Base-by-base conservation (phyloP, 1,140 invertebrate species). In the Listronotus oregonensis region DNA sequence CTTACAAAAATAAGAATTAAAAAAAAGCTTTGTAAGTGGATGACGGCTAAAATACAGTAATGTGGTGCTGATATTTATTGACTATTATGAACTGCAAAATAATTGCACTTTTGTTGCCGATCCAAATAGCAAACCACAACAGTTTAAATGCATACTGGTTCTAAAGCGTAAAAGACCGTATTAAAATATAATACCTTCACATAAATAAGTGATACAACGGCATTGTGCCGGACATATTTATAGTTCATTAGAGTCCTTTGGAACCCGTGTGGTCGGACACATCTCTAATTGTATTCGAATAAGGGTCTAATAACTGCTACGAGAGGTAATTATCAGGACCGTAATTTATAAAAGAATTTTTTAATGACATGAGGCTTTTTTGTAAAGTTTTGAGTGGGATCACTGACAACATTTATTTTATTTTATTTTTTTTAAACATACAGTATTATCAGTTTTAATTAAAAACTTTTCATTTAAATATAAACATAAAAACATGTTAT, bases 211-310 rank as follows among this genome's bases (percentile, higher is more conserved):
- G 70, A 71, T 76, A 76, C 71, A 69, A 70, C 67, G 55, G 70
- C 70, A 75, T 75, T 76, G 73, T 73, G 60, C 64, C 18, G 57
- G 71, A 76, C 72, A 75, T 75, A 75, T 75, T 75, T 75, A 75
- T 75, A 72, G 74, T 75, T 75, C 74, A 75, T 75, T 75, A 75
- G 66, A 66, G 66, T 15, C 67, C 72, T 71, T 73, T 74, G 64
- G 74, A 64, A 68, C 43, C 73, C 64, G 71, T 75, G 73, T 75
- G 73, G 71, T 73, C 70, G 73, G 73, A 73, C 71, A 74, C 70
- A 73, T 74, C 71, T 73, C 75, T 77, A 75, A 77, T 77, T 77
- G 75, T 74, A 71, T 67, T 71, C 73, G 75, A 74, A 77, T 77
- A 74, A 75, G 75, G 64, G 64, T 67, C 73, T 77, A 77, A 77